phyloP scores from a whole-genome alignment of 2,888 invertebrate genomes.

The Geophilus truncorum region DNA sequence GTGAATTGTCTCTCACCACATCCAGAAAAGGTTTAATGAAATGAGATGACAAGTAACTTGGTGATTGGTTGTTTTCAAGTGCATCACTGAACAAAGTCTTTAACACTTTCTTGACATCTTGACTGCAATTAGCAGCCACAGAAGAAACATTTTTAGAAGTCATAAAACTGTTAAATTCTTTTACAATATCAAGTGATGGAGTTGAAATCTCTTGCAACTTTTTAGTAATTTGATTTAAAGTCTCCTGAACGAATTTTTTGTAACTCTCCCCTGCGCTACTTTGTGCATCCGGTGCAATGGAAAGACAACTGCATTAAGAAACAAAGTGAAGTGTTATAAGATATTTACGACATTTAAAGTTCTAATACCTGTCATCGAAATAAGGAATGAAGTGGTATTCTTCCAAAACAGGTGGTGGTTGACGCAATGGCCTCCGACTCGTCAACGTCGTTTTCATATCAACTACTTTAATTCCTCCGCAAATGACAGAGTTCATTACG shows the following conservation, averaged over 20 bases:
- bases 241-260: too few relatives aligned
- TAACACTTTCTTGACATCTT: background rate
- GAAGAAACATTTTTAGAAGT: too few relatives aligned
- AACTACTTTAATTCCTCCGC: slow-evolving; percentile 44
- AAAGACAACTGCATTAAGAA: background rate
- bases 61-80: background rate
- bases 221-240: too few relatives aligned
- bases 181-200: too few relatives aligned
- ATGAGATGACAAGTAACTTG: background rate
- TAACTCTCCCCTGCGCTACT: too few relatives aligned
- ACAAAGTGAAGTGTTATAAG: too few relatives aligned
- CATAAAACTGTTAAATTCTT: too few relatives aligned
- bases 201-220: too few relatives aligned
- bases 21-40: background rate
- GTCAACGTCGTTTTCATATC: background rate
- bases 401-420: background rate
- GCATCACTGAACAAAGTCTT: background rate
- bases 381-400: slow-evolving; percentile 6
- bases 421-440: background rate
- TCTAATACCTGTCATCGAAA: background rate
- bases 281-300: too few relatives aligned
- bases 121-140: too few relatives aligned
- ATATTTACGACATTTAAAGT: too few relatives aligned
- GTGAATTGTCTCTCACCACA: background rate
- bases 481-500: too few relatives aligned